These are phyloP conservation scores for Heliconius congener DNA, from an alignment of 1,140 invertebrate species.

Conservation along the genomic window DNA sequence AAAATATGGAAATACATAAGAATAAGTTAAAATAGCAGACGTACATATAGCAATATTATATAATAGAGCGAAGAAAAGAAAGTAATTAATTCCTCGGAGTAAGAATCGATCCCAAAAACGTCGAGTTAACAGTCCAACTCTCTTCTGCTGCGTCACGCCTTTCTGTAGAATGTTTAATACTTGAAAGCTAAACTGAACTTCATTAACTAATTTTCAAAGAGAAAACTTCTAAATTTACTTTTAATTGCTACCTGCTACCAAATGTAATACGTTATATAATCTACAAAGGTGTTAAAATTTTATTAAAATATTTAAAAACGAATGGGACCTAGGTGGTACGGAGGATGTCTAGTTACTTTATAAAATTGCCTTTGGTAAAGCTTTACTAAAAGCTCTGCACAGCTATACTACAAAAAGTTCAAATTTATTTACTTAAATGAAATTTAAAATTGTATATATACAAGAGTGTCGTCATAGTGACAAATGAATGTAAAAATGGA, in stretches of 20 bases:
- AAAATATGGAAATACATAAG: too few species aligned
- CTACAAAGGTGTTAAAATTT: not conserved
- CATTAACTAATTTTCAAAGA: not conserved
- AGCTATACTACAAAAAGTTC: not conserved
- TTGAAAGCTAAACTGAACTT: not conserved
- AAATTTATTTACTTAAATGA: not conserved
- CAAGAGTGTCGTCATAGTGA: not conserved
- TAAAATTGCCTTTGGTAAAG: not conserved
- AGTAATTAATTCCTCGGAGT: too few species aligned
- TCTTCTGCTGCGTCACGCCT: too few species aligned
- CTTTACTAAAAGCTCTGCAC: slow-evolving; percentile 3
- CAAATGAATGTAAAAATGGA: not conserved
- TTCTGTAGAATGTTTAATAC: not conserved
- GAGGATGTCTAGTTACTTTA: slow-evolving; percentile 5
- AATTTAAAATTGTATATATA: not conserved
- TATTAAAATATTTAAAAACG: slow-evolving; percentile 4
- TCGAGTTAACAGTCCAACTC: too few species aligned
- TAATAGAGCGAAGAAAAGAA: too few species aligned
- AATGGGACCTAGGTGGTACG: not conserved
- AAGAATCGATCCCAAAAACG: too few species aligned
- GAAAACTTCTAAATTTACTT: not conserved
- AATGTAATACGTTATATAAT: not conserved
- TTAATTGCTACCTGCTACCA: not conserved
- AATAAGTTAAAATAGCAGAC: too few species aligned
- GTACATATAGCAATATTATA: too few species aligned